These are phyloP conservation scores for Trissolcus japonicus DNA, from an alignment of 2,888 invertebrate species.

Conservation along the genomic window DNA sequence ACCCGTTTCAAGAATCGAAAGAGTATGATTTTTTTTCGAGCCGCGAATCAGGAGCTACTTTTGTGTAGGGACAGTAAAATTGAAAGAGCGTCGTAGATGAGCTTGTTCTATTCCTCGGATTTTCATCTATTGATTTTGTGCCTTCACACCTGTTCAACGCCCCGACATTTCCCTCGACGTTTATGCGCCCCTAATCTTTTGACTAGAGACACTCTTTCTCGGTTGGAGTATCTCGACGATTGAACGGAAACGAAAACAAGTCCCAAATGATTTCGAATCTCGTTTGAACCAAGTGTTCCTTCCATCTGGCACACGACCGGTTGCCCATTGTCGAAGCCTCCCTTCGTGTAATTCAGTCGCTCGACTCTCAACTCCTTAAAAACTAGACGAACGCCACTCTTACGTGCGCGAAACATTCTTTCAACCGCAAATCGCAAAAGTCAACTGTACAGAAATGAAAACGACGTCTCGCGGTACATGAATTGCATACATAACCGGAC, in stretches of 20 bases:
- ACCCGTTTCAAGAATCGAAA: conserved; percentile 11
- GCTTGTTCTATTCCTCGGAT: conserved; percentile 27
- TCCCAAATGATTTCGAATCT: conserved; percentile 3
- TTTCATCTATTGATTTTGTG: conserved; percentile 22
- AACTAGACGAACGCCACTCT: no score
- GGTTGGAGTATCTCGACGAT: not conserved
- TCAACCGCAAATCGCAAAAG: conserved; percentile 51
- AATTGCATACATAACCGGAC: conserved; percentile 13
- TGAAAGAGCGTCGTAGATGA: conserved; percentile 59
- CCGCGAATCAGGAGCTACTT: conserved; percentile 65
- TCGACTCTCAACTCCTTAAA: no score
- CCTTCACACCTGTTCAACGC: conserved; percentile 10
- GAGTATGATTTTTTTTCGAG: conserved; percentile 19
- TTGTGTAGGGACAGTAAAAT: conserved; percentile 66
- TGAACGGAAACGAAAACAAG: conserved; percentile 9
- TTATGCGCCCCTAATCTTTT: conserved; percentile 18
- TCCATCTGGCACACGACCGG: no score
- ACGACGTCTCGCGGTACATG: conserved; percentile 6
- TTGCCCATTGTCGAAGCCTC: no score
- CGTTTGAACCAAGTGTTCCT: no score
- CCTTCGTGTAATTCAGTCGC: no score
- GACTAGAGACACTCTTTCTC: not conserved
- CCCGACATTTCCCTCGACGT: conserved; percentile 12
- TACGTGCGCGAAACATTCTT: conserved; percentile 24
- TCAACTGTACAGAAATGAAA: conserved; percentile 58